phyloP scores from a whole-genome alignment of 2,888 invertebrate species.

The Caenorhabditis sp. region DNA sequence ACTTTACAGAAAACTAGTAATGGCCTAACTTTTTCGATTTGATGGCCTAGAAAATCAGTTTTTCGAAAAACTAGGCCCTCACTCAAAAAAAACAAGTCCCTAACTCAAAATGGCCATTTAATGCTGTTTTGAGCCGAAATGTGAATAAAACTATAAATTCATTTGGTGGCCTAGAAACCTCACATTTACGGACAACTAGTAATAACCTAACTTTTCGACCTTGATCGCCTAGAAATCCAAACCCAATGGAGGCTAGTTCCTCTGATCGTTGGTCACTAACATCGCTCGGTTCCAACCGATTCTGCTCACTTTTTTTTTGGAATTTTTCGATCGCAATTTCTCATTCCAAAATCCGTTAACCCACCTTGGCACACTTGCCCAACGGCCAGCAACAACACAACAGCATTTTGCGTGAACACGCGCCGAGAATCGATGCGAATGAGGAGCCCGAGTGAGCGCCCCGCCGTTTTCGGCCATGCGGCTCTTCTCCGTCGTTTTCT shows the following conservation, averaged over 20 bases:
- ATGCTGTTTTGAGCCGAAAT: too few species aligned
- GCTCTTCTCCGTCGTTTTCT: constrained; percentile 1
- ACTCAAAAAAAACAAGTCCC: too few species aligned
- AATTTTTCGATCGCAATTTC: background rate
- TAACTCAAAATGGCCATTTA: too few species aligned
- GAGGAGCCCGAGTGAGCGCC: background rate
- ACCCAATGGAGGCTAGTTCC: background rate
- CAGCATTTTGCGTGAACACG: constrained; percentile 60
- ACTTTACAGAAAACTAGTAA: too few species aligned
- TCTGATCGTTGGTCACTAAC: too few species aligned
- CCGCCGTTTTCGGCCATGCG: background rate
- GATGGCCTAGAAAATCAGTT: too few species aligned
- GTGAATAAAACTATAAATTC: too few species aligned
- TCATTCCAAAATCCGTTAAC: background rate
- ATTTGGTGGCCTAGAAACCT: too few species aligned
- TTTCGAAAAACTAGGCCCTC: too few species aligned
- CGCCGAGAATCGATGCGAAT: constrained; percentile 60
- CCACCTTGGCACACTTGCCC: constrained; percentile 78
- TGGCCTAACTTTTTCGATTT: too few species aligned
- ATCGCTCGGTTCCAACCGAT: background rate
- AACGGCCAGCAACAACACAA: constrained; percentile 81
- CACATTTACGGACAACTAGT: too few species aligned
- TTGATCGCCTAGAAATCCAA: constrained; percentile 11
- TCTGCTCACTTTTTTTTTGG: background rate
- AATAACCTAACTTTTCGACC: too few species aligned